Evolutionary conservation across 2,113 vertebrate species (phyloP).

Genomic region (Hydropotes inermis): DNA sequence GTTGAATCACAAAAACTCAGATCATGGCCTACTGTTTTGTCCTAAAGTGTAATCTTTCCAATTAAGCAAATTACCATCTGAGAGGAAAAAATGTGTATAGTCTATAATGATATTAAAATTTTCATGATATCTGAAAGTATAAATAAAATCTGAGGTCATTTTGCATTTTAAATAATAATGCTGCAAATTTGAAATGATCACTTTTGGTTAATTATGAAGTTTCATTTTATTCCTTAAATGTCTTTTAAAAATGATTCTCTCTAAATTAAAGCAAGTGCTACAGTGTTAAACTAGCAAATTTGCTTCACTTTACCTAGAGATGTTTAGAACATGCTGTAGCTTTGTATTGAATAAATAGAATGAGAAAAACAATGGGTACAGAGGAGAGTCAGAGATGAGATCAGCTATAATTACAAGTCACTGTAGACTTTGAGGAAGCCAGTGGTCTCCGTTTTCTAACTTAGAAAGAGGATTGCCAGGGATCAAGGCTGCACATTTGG

Average conservation of each 20-base stretch:
- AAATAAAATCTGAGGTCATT: not conserved
- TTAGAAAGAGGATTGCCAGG: not conserved
- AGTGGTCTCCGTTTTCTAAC: not conserved
- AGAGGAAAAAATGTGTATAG: not conserved
- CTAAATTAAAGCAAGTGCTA: not conserved
- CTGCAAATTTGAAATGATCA: not conserved
- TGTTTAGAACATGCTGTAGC: too few relatives aligned
- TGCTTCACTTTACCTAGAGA: not conserved
- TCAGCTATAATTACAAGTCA: not conserved
- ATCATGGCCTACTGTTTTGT: not conserved
- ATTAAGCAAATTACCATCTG: not conserved
- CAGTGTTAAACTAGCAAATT: not conserved
- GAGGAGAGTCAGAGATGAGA: not conserved
- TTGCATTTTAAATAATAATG: not conserved
- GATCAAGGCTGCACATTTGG: conserved; percentile 51
- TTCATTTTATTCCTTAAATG: not conserved
- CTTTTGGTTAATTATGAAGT: not conserved
- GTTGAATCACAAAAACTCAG: not conserved
- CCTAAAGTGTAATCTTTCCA: not conserved
- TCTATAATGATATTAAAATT: not conserved
- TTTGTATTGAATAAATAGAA: not conserved
- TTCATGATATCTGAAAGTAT: not conserved
- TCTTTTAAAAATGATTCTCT: not conserved
- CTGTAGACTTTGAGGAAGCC: not conserved
- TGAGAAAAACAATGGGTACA: not conserved